Conservation (phyloP, 2,888 invertebrate genomes). For the Spilosoma lubricipeda region DNA sequence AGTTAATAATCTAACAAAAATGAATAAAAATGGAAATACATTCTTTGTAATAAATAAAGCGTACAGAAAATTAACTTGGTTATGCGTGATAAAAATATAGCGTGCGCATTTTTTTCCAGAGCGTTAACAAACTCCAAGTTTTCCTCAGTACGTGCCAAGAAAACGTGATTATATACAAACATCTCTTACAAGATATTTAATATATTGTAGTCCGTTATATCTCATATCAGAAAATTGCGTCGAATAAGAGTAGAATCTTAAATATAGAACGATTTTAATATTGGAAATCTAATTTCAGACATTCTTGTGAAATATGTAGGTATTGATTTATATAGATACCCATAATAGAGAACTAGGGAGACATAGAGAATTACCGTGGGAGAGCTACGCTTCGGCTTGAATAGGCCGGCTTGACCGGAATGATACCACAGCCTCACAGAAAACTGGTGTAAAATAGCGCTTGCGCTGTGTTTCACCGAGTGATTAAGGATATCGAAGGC, state of each 20-base stretch:
- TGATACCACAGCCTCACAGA: too few relatives aligned
- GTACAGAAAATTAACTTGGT: conserved; percentile 9
- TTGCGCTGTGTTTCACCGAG: too few relatives aligned
- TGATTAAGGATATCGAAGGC: too few relatives aligned
- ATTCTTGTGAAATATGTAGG: not conserved
- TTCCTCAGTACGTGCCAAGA: conserved; percentile 22
- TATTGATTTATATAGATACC: not conserved
- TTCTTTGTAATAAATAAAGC: not conserved
- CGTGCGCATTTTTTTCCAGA: conserved; percentile 8
- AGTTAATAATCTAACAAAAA: not conserved
- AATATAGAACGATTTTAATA: not conserved
- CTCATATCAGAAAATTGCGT: not conserved
- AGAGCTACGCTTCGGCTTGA: too few relatives aligned
- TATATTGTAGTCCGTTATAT: conserved; percentile 3
- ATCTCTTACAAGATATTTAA: conserved; percentile 8
- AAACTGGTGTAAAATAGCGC: too few relatives aligned
- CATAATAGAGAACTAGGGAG: too few relatives aligned
- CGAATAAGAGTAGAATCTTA: not conserved
- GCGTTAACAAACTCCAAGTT: conserved; percentile 20
- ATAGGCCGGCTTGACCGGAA: too few relatives aligned
- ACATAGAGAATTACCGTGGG: too few relatives aligned
- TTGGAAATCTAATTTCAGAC: not conserved
- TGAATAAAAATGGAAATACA: conserved; percentile 13
- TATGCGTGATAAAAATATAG: conserved; percentile 1
- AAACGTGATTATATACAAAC: conserved; percentile 19